Conservation (phyloP, 2,113 vertebrate genomes). For the Ageneiosus marmoratus region DNA sequence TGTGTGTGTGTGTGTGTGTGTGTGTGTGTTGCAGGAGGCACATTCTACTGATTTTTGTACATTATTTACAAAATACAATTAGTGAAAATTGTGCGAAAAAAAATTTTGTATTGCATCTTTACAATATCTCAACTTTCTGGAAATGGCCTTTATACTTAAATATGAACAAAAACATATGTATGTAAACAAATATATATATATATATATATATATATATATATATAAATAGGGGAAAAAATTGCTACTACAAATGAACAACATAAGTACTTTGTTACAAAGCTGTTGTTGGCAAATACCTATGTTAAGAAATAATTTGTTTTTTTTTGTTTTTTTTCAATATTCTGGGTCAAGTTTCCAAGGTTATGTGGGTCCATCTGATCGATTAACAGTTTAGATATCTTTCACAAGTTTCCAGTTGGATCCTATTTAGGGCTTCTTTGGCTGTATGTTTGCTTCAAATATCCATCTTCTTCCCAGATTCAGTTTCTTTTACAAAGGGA, state of each 20-base stretch:
- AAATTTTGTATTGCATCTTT: no score
- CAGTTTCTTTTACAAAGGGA: neutral
- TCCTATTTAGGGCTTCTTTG: neutral
- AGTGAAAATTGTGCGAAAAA: no score
- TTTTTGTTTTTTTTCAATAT: neutral
- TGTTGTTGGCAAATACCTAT: neutral
- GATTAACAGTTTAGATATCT: neutral
- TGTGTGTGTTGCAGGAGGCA: no score
- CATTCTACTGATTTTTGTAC: no score
- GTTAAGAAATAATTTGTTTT: neutral
- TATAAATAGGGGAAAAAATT: no score
- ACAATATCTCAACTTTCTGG: no score
- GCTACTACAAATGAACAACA: neutral
- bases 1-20: no score
- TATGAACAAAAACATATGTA: neutral
- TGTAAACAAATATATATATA: neutral
- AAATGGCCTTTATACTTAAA: no score
- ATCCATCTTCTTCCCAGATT: neutral
- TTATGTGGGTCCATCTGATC: neutral
- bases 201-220: no score
- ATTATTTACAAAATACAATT: no score
- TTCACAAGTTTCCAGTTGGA: neutral
- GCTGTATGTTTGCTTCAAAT: neutral
- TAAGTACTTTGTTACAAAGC: neutral
- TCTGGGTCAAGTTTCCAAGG: neutral